Conservation (phyloP, 2,113 vertebrate species). For the Lonchura striata region DNA sequence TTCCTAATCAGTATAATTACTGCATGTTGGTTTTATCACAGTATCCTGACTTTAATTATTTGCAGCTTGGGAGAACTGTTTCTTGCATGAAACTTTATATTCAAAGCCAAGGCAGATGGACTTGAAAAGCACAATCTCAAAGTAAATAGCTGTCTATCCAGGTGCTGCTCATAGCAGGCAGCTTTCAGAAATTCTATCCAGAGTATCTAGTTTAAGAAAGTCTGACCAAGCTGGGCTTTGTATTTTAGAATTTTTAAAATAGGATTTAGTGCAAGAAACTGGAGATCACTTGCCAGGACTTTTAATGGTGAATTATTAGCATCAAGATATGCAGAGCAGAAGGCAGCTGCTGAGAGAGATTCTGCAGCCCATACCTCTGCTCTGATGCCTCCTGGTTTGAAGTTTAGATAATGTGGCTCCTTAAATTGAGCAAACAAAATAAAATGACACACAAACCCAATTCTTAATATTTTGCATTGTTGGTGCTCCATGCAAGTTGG, state of each 20-base stretch:
- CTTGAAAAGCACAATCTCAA: neutral
- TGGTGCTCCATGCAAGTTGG: neutral
- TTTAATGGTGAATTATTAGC: neutral
- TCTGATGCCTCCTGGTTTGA: neutral
- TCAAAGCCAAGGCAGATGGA: neutral
- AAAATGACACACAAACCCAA: accelerated
- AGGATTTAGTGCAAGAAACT: neutral
- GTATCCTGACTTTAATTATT: neutral
- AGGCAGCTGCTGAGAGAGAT: neutral
- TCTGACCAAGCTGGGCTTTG: neutral
- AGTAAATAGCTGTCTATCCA: neutral
- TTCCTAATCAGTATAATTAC: neutral
- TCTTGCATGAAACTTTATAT: neutral
- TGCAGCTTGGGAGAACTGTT: neutral
- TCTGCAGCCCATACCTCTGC: neutral
- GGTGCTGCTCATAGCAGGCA: neutral
- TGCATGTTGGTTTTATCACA: neutral
- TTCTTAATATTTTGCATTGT: neutral
- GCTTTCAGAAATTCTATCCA: neutral
- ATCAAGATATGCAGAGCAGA: neutral
- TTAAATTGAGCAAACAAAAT: neutral
- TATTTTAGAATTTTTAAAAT: neutral
- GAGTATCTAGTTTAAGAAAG: neutral
- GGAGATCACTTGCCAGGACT: neutral
- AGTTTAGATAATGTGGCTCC: neutral